Evolutionary conservation across 2,113 vertebrate species (phyloP).

Genomic region (Gymnarchus niloticus): DNA sequence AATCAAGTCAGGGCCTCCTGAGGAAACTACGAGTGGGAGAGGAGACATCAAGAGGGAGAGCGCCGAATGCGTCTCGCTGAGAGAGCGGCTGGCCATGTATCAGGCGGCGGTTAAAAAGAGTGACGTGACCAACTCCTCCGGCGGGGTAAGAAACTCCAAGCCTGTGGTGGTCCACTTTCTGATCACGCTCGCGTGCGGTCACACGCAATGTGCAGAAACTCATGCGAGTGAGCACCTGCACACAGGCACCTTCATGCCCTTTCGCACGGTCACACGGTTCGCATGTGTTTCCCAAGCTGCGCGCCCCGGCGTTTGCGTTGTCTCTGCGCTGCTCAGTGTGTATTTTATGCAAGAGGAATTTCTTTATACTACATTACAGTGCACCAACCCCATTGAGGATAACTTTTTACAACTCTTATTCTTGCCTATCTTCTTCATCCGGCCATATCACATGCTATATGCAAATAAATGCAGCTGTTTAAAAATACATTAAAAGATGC

Average conservation of each 20-base stretch:
- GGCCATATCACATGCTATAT: background rate
- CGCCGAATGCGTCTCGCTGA: slow-evolving; percentile 68
- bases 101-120: slow-evolving; percentile 74
- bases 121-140: slow-evolving; percentile 58
- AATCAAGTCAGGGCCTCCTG: slow-evolving; percentile 54
- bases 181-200: too few species aligned
- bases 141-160: slow-evolving; percentile 67
- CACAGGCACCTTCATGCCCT: background rate
- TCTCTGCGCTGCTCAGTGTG: background rate
- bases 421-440: too few species aligned
- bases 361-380: too few species aligned
- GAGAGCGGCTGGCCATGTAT: slow-evolving; percentile 77
- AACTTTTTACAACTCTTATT: background rate
- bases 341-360: background rate
- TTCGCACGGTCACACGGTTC: background rate
- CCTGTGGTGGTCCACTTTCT: too few species aligned
- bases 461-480: background rate
- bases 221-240: background rate
- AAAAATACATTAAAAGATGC: background rate
- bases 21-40: slow-evolving; percentile 50
- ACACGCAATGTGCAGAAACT: background rate
- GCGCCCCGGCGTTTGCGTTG: too few species aligned
- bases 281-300: background rate
- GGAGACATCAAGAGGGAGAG: slow-evolving; percentile 55
- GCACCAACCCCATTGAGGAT: background rate